A percentile compares a stretch with the other conserved stretches of the same genome.
Conservation (phyloP, 2,113 vertebrate species). For the Prionailurus bengalensis region DNA sequence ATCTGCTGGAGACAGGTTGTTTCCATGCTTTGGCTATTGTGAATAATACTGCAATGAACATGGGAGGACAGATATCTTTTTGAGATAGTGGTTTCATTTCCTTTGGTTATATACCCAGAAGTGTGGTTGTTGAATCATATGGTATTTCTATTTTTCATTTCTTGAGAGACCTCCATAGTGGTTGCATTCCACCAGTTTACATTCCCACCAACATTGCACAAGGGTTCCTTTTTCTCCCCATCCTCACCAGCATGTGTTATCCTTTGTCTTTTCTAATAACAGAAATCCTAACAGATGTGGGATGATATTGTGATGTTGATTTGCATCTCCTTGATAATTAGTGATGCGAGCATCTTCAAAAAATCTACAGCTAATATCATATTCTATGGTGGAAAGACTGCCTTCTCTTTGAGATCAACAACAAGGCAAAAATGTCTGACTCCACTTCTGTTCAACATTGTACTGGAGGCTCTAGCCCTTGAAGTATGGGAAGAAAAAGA, state of each 20-base stretch:
- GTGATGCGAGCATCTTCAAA: neutral
- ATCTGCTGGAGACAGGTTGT: neutral
- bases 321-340: neutral
- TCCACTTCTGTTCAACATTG: neutral
- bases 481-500: slow-evolving; percentile 30
- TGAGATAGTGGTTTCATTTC: slow-evolving; percentile 20
- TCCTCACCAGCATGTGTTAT: neutral
- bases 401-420: neutral
- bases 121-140: neutral
- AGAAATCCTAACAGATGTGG: neutral
- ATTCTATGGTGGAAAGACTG: neutral
- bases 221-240: neutral
- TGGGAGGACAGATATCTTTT: neutral
- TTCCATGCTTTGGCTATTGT: neutral
- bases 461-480: neutral
- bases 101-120: neutral
- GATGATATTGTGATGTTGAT: slow-evolving; percentile 9
- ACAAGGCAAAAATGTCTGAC: slow-evolving; percentile 1
- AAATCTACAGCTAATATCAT: neutral
- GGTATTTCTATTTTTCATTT: neutral
- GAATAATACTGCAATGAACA: neutral
- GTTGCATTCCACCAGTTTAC: neutral
- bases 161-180: neutral
- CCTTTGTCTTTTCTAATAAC: neutral
- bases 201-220: neutral